These are phyloP conservation scores for Sebastes vulpes DNA, from an alignment of 2,797 vertebrate species.

Conservation along the genomic window DNA sequence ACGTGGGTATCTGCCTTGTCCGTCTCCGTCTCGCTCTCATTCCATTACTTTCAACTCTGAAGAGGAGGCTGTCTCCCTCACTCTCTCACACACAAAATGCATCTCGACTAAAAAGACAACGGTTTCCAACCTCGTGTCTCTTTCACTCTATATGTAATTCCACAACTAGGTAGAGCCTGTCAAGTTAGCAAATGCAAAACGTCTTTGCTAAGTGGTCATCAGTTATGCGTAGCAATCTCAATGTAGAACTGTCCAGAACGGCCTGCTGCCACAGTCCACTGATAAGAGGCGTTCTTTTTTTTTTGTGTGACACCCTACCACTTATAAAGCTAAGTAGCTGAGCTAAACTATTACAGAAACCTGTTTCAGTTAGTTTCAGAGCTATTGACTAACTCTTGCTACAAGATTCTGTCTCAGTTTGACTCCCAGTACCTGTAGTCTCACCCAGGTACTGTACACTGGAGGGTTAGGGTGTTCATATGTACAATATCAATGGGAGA, in stretches of 20 bases:
- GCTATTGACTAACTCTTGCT: background rate
- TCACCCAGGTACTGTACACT: background rate
- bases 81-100: conserved; percentile 7
- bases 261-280: background rate
- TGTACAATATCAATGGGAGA: background rate
- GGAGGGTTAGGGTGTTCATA: background rate
- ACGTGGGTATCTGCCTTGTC: conserved; percentile 35
- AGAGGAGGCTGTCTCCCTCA: conserved; percentile 3
- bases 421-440: background rate
- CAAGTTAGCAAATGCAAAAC: conserved; percentile 13
- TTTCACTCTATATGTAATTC: conserved; percentile 2
- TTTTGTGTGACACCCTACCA: background rate
- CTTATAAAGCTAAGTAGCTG: background rate
- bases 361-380: background rate
- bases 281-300: background rate
- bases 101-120: conserved; percentile 27
- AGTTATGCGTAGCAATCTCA: background rate
- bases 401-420: background rate
- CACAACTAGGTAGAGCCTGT: background rate
- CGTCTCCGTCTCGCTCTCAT: conserved; percentile 30
- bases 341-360: background rate
- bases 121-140: background rate
- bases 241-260: background rate
- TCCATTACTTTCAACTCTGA: conserved; percentile 41
- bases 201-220: conserved; percentile 16